Conservation (phyloP, 2,113 vertebrate species). For the Macaca mulatta region DNA sequence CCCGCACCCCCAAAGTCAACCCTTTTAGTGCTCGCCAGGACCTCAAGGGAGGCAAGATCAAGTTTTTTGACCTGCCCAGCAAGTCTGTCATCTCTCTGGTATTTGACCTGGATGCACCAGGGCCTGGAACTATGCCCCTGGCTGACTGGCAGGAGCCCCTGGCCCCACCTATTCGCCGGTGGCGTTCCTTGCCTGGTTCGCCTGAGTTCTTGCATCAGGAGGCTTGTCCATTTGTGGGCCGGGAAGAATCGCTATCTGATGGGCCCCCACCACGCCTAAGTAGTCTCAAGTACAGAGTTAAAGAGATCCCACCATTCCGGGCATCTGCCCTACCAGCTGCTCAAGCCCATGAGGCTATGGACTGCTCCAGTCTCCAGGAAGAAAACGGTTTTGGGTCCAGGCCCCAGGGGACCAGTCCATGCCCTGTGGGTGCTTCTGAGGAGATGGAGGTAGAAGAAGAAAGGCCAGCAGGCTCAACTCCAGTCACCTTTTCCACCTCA, state of each 20-base stretch:
- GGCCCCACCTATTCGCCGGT: slow-evolving; percentile 87
- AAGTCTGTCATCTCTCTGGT: slow-evolving; percentile 96
- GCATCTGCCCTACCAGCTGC: slow-evolving; percentile 79
- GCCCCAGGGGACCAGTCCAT: slow-evolving; percentile 21
- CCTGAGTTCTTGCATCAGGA: slow-evolving; percentile 90
- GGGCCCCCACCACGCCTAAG: slow-evolving; percentile 84
- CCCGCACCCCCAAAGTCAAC: slow-evolving; percentile 89
- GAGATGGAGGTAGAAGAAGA: slow-evolving; percentile 88
- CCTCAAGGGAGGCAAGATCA: slow-evolving; percentile 96
- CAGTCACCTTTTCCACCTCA: slow-evolving; percentile 69
- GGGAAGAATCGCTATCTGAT: slow-evolving; percentile 86
- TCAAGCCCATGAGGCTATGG: slow-evolving; percentile 90
- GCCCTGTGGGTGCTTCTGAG: slow-evolving; percentile 78
- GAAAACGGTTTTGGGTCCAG: slow-evolving; percentile 84
- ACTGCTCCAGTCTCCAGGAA: slow-evolving; percentile 87
- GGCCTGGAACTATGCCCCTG: slow-evolving; percentile 79
- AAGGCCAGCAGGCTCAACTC: slow-evolving; percentile 68
- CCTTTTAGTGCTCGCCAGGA: slow-evolving; percentile 97
- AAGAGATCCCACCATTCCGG: slow-evolving; percentile 94
- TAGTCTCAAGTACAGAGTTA: slow-evolving; percentile 90
- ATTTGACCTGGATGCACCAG: slow-evolving; percentile 94
- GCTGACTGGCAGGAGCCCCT: slow-evolving; percentile 85
- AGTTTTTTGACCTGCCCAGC: slow-evolving; percentile 97
- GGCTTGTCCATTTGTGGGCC: slow-evolving; percentile 80
- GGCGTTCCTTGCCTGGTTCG: slow-evolving; percentile 93